Evolutionary conservation across 2,888 invertebrate species (phyloP).

Genomic region (Scrobipalpa atriplicella): DNA sequence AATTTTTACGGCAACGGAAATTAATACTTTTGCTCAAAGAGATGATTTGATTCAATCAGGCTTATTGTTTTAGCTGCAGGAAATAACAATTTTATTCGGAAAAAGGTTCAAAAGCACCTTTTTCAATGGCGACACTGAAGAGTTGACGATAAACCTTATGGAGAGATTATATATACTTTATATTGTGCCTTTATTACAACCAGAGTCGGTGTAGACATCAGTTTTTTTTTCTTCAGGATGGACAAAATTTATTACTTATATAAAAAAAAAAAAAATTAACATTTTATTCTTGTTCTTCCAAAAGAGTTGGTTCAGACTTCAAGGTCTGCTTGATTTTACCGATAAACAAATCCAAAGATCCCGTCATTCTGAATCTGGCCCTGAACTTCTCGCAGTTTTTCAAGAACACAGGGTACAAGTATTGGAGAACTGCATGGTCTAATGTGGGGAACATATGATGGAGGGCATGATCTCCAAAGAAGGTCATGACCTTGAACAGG

Average conservation of each 20-base stretch:
- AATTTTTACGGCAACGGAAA: background rate
- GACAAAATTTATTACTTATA: too few relatives aligned
- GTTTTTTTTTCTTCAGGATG: too few relatives aligned
- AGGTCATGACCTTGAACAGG: conserved; percentile 85
- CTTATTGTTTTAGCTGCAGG: background rate
- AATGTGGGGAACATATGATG: conserved; percentile 90
- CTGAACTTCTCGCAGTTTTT: conserved; percentile 85
- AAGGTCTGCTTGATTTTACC: conserved; percentile 62
- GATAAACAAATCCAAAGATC: conserved; percentile 61
- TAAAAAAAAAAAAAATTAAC: too few relatives aligned
- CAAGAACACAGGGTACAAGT: conserved; percentile 84
- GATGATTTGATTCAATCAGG: conserved; percentile 8
- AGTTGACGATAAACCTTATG: too few relatives aligned
- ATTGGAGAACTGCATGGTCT: conserved; percentile 87
- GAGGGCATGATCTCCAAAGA: conserved; percentile 89
- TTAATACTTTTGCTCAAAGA: conserved; percentile 15
- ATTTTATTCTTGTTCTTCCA: conserved; percentile 32
- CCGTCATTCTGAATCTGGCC: conserved; percentile 67
- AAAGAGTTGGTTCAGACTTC: conserved; percentile 55
- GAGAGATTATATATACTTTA: too few relatives aligned
- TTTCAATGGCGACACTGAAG: too few relatives aligned
- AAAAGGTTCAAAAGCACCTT: too few relatives aligned
- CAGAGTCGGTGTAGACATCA: too few relatives aligned
- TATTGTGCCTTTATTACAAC: too few relatives aligned
- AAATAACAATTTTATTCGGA: too few relatives aligned